A percentile compares a stretch with the other conserved stretches of the same genome.
These are phyloP conservation scores for Megastigmus dorsalis DNA, from an alignment of 2,888 invertebrate species.

Conservation along the genomic window DNA sequence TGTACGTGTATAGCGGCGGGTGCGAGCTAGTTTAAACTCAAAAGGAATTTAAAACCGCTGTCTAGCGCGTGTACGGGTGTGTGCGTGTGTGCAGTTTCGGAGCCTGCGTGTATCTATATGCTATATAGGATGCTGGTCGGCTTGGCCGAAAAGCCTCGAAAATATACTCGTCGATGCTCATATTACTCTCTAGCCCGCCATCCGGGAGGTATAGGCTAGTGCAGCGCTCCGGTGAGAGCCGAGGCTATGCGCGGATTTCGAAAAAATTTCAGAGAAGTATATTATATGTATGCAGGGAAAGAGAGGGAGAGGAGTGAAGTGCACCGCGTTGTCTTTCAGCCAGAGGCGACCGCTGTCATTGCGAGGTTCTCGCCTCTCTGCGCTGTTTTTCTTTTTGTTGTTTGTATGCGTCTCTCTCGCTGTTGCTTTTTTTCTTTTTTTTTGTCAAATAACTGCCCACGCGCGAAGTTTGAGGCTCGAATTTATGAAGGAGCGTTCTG, in stretches of 20 bases:
- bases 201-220: no score
- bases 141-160: constrained; percentile 52
- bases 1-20: constrained; percentile 59
- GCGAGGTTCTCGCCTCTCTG: constrained; percentile 15
- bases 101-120: no score
- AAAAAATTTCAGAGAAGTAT: constrained; percentile 52
- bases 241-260: constrained; percentile 57
- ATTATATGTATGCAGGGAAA: no score
- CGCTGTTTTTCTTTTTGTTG: not conserved
- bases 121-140: not conserved
- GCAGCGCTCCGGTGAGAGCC: no score
- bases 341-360: constrained; percentile 41
- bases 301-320: not conserved
- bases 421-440: constrained; percentile 4
- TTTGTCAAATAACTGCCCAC: constrained; percentile 19
- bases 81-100: not conserved
- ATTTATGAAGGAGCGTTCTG: constrained; percentile 47
- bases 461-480: constrained; percentile 46
- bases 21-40: constrained; percentile 65
- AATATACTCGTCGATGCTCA: constrained; percentile 63
- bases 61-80: constrained; percentile 40
- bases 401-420: no score
- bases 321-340: no score
- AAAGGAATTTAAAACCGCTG: constrained; percentile 73
- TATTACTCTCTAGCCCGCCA: constrained; percentile 62